A percentile compares a stretch with the other conserved stretches of the same genome.
phyloP scores from a whole-genome alignment of 2,113 vertebrate genomes.

The Centropus unirufus region DNA sequence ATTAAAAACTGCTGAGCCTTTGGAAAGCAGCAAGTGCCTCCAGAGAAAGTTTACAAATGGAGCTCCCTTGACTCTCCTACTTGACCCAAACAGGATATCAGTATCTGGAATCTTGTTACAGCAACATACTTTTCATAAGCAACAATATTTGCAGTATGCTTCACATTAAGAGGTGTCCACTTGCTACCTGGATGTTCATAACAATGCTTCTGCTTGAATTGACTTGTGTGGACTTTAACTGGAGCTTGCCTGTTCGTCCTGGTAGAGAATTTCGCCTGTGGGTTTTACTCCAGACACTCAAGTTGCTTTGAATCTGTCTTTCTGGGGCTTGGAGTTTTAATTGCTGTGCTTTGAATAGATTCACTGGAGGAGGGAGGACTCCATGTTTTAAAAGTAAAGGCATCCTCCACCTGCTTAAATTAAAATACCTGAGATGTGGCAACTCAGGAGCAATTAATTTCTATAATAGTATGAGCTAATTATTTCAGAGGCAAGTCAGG shows the following conservation, averaged over 20 bases:
- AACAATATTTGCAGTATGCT: neutral
- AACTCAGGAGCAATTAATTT: slow-evolving; percentile 35
- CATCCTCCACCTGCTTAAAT: slow-evolving; percentile 1
- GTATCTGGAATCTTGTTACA: neutral
- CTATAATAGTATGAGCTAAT: neutral
- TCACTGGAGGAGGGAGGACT: neutral
- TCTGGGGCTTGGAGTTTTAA: slow-evolving; percentile 9
- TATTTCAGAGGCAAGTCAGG: neutral
- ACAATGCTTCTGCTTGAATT: neutral
- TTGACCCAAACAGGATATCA: neutral
- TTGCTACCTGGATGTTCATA: neutral
- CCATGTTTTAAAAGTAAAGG: neutral
- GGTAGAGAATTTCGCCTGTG: neutral
- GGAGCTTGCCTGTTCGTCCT: slow-evolving; percentile 15
- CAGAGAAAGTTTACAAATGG: neutral
- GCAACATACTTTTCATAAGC: neutral
- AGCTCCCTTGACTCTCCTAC: neutral
- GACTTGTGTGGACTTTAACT: neutral
- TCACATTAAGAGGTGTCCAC: neutral
- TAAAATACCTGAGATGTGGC: neutral
- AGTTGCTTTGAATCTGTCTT: slow-evolving; percentile 24
- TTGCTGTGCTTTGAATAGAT: neutral
- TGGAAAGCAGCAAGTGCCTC: neutral
- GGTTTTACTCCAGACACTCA: neutral
- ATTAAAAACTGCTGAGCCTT: slow-evolving; percentile 36